phyloP scores from a whole-genome alignment of 2,113 vertebrate genomes.

The Rhea americana region DNA sequence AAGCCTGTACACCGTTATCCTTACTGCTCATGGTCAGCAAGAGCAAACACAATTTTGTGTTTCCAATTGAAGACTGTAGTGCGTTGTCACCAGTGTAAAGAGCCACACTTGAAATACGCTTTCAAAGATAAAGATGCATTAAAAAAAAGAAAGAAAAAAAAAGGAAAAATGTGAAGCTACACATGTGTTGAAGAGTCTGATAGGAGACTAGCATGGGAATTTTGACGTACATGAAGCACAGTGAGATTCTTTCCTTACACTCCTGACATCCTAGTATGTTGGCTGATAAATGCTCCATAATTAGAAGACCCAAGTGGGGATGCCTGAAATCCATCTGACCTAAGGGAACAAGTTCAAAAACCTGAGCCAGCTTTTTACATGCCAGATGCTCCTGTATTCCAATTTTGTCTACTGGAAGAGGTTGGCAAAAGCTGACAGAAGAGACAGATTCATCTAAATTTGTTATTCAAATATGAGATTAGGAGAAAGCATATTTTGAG shows the following conservation, averaged over 20 bases:
- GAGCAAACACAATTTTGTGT: accelerated
- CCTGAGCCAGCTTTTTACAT: background rate
- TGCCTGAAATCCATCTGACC: slow-evolving; percentile 60
- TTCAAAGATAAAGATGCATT: background rate
- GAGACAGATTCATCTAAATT: slow-evolving; percentile 29
- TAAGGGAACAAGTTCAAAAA: slow-evolving; percentile 27
- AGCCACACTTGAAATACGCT: background rate
- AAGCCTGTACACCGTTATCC: background rate
- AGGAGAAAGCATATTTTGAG: slow-evolving; percentile 36
- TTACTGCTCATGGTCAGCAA: background rate
- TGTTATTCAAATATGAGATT: slow-evolving; percentile 28
- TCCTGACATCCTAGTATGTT: background rate
- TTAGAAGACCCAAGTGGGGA: slow-evolving; percentile 52
- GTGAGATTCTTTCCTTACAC: slow-evolving; percentile 26
- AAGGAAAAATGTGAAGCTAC: background rate
- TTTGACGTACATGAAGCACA: background rate
- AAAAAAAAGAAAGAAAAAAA: background rate
- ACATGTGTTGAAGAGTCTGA: background rate
- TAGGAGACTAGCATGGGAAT: background rate
- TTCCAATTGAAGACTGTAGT: background rate
- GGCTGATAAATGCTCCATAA: slow-evolving; percentile 62
- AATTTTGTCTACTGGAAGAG: background rate
- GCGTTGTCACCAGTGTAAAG: background rate
- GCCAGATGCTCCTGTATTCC: background rate
- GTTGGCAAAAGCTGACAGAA: slow-evolving; percentile 3